Conservation (phyloP, 2,797 vertebrate species). For the Eulemur rubriventer region DNA sequence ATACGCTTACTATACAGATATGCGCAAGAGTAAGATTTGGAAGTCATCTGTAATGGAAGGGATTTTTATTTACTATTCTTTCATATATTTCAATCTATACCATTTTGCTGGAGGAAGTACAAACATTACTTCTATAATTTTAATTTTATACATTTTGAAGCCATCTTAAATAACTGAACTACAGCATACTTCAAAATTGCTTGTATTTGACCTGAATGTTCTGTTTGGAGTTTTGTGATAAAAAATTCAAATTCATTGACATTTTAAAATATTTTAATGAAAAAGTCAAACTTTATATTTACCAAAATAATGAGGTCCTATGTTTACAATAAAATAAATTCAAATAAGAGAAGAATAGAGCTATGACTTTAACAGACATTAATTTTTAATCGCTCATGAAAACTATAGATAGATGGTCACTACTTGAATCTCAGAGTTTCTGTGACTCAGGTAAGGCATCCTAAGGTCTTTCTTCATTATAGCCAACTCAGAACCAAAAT, state of each 20-base stretch:
- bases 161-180: background rate
- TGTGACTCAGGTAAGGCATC: background rate
- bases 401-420: background rate
- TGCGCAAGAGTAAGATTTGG: background rate
- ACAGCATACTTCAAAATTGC: background rate
- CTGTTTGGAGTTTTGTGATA: background rate
- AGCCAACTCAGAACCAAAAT: background rate
- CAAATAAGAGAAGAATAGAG: background rate
- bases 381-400: background rate
- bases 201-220: background rate
- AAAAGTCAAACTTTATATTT: background rate
- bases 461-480: background rate
- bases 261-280: conserved; percentile 8
- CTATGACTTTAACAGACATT: background rate
- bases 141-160: background rate
- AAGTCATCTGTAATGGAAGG: background rate
- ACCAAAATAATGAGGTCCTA: conserved; percentile 13
- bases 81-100: background rate
- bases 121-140: background rate
- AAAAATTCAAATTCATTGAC: conserved; percentile 1
- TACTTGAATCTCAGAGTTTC: background rate
- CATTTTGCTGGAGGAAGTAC: background rate
- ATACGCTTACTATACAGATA: background rate
- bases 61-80: background rate
- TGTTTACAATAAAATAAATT: conserved; percentile 24